These are phyloP conservation scores for Mus spretus DNA, from an alignment of 2,797 vertebrate genomes.

Conservation along the genomic window DNA sequence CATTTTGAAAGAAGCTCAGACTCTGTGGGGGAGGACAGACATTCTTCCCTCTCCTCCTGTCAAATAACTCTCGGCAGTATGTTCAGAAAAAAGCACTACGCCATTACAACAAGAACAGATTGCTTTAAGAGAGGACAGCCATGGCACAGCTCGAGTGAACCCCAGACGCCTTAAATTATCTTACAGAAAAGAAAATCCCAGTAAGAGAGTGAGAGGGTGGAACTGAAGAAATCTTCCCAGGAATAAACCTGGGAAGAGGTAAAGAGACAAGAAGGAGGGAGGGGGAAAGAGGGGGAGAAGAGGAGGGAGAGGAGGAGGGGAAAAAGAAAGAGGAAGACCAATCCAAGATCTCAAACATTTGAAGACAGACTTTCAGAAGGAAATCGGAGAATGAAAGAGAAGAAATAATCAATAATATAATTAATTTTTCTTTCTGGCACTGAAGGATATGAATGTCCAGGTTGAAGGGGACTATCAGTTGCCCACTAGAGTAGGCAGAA, in stretches of 20 bases:
- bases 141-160: not conserved
- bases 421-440: not conserved
- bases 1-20: not conserved
- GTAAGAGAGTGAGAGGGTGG: not conserved
- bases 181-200: not conserved
- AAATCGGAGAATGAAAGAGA: not conserved
- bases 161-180: not conserved
- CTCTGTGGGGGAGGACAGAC: not conserved
- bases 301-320: too few species aligned
- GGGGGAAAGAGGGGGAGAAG: not conserved
- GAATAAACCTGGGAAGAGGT: not conserved
- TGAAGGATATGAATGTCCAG: not conserved
- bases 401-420: not conserved
- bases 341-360: not conserved
- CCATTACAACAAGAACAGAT: not conserved
- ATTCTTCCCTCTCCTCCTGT: not conserved
- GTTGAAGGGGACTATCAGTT: not conserved
- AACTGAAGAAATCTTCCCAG: slow-evolving; percentile 6
- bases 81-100: not conserved
- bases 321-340: not conserved
- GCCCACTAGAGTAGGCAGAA: not conserved
- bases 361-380: not conserved
- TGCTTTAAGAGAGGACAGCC: not conserved
- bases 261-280: not conserved
- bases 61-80: not conserved